phyloP scores from a whole-genome alignment of 2,113 vertebrate species.

The Pyxicephalus adspersus region DNA sequence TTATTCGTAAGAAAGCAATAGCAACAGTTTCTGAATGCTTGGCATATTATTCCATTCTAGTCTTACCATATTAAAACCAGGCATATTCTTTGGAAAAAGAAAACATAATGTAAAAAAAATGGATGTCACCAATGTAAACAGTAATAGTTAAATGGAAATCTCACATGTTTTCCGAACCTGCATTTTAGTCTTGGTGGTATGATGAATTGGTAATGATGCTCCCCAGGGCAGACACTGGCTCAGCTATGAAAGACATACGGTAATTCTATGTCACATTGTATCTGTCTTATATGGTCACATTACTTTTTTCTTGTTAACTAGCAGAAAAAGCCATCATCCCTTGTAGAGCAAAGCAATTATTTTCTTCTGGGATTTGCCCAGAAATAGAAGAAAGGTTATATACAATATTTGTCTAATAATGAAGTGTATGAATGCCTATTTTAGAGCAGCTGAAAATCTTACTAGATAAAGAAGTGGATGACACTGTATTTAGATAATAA shows the following conservation, averaged over 20 bases:
- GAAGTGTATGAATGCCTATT: too few species aligned
- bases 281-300: not conserved
- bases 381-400: too few species aligned
- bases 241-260: not conserved
- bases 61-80: not conserved
- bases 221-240: not conserved
- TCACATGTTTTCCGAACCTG: not conserved
- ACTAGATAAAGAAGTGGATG: too few species aligned
- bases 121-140: not conserved
- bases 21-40: not conserved
- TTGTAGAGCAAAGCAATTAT: too few species aligned
- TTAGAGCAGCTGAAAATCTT: too few species aligned
- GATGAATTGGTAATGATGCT: not conserved
- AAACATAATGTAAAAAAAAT: not conserved
- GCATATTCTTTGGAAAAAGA: not conserved
- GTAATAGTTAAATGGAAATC: not conserved
- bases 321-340: not conserved
- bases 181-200: not conserved
- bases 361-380: too few species aligned
- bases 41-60: not conserved
- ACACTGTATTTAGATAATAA: too few species aligned
- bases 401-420: too few species aligned
- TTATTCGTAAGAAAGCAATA: not conserved
- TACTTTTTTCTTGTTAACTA: not conserved
- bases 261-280: not conserved